A percentile compares a stretch with the other conserved stretches of the same genome.
These are phyloP conservation scores for Alentia gelatinosa DNA, from an alignment of 2,888 invertebrate species.

Conservation along the genomic window DNA sequence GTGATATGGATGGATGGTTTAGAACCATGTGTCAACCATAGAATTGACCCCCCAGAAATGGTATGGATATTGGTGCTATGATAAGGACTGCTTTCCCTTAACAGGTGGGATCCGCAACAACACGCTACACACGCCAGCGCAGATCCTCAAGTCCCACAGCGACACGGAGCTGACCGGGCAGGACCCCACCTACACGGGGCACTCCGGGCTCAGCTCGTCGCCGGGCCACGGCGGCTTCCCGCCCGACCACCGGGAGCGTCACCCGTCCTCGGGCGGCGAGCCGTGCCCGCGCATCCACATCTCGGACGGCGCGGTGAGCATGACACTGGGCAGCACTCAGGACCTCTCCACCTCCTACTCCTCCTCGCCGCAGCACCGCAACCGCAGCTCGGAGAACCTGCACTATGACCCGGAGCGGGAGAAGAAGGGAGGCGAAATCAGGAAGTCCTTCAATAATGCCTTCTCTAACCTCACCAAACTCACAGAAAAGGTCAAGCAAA, in stretches of 20 bases:
- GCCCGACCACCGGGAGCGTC: not conserved
- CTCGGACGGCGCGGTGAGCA: not conserved
- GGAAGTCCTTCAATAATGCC: constrained; percentile 83
- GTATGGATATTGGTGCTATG: no score
- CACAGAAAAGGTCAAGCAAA: constrained; percentile 72
- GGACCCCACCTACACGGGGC: not conserved
- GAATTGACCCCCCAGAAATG: no score
- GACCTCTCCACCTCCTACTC: not conserved
- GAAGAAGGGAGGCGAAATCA: constrained; percentile 48
- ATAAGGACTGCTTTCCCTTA: not conserved
- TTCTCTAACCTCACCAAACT: constrained; percentile 87
- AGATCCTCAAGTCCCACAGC: constrained; percentile 66
- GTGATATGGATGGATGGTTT: no score
- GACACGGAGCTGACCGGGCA: constrained; percentile 65
- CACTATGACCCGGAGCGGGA: constrained; percentile 81
- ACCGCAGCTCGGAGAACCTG: constrained; percentile 89
- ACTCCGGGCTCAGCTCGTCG: not conserved
- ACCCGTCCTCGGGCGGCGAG: not conserved
- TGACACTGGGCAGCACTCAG: not conserved
- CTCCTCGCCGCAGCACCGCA: constrained; percentile 47
- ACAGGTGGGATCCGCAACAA: not conserved
- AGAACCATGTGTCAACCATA: no score
- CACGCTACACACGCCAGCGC: not conserved
- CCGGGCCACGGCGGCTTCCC: not conserved
- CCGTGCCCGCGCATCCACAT: constrained; percentile 11